These are phyloP conservation scores for Leptothorax acervorum DNA, from an alignment of 2,888 invertebrate species.

Conservation along the genomic window DNA sequence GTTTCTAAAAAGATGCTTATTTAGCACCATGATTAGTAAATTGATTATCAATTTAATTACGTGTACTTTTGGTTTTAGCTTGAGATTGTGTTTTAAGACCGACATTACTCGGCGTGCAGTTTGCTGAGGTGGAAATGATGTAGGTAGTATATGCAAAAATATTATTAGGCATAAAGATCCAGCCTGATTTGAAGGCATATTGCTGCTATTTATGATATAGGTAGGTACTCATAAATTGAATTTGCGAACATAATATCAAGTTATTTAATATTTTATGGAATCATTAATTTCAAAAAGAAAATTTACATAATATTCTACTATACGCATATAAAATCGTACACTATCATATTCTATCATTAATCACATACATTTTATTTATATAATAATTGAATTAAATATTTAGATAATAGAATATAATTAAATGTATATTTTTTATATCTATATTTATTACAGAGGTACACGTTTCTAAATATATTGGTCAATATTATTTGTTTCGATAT, in stretches of 20 bases:
- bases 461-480: not conserved
- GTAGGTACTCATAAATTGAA: not conserved
- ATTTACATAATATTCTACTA: not conserved
- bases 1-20: too few relatives aligned
- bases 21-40: too few relatives aligned
- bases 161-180: too few relatives aligned
- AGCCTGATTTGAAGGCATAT: too few relatives aligned
- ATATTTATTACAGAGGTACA: not conserved
- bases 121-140: too few relatives aligned
- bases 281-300: not conserved
- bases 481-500: not conserved
- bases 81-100: too few relatives aligned
- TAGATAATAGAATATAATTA: not conserved
- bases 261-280: constrained; percentile 13
- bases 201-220: too few relatives aligned
- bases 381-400: not conserved
- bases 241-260: not conserved
- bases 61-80: too few relatives aligned
- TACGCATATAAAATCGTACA: too few relatives aligned
- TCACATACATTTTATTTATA: not conserved
- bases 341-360: not conserved
- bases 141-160: too few relatives aligned
- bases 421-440: not conserved
- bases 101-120: too few relatives aligned
- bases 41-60: too few relatives aligned